Base-by-base conservation (phyloP, 2,888 invertebrate species). In the Dinocampus coccinellae region DNA sequence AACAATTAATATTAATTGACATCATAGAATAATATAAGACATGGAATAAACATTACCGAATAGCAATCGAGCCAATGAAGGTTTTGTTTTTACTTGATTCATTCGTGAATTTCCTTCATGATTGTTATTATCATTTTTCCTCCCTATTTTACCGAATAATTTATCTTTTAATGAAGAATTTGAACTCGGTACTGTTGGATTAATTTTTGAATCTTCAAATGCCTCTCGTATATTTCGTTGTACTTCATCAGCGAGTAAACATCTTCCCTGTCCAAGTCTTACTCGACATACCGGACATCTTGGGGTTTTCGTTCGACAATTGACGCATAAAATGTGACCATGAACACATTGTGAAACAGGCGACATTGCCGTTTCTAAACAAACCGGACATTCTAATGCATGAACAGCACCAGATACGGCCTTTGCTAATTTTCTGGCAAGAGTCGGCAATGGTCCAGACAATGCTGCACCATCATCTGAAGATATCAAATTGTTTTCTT, bases 291-390 rank as follows among this genome's bases (percentile, higher is more conserved):
- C 89, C 64, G 92, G 92, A 82, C 92, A 92, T 47, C 89, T 85
- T 70, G 88, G 80, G 52, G 91, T 89, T 36, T 90, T 90, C 60
- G 88, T 85, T 78, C 91, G 90, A 80, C 92, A 92, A 26, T 88
- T 87, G 57, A 84, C 85, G 85, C 92, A 92, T 78, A 92, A 89
- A 42, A 92, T 89, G 84, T 92, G 92, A 0, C 92, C 92, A 81
- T 91, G 90, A 9, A 90, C 90, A 83, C 92, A 92, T 85, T 92
- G 92, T 72, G 90, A 88, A 76, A 92, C 90, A 26, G 92, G 92
- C 64, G 92, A 90, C 80, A 89, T 88, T 86, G 91, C 91, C 85
- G 90, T 90, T 81, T 92, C 92, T 81, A 91, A 87, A 84, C 92
- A 92, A 77, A 92, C 90, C 22, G 92, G 92, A 77, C 92, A 92